phyloP scores from a whole-genome alignment of 2,113 vertebrate species.

The Lipotes vexillifer region DNA sequence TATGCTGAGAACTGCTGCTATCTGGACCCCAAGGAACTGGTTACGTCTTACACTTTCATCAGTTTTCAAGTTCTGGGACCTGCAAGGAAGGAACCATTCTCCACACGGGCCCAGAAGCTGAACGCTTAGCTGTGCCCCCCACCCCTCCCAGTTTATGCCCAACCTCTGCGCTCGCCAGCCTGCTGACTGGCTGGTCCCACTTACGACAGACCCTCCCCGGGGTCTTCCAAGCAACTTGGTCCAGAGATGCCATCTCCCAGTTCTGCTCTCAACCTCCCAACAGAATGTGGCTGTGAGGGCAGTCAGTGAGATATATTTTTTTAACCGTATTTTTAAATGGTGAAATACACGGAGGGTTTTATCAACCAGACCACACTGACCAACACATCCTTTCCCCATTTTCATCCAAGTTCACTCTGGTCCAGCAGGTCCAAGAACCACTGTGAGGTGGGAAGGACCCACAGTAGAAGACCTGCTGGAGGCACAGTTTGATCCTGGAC shows the following conservation, averaged over 20 bases:
- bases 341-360: neutral
- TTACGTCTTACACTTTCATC: neutral
- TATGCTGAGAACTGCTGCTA: neutral
- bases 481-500: rapidly evolving
- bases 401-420: neutral
- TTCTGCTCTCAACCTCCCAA: neutral
- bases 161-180: neutral
- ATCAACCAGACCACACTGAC: neutral
- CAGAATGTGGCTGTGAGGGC: neutral
- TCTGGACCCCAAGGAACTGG: neutral
- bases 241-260: rapidly evolving
- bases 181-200: neutral
- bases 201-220: neutral
- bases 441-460: neutral
- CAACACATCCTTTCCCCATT: neutral
- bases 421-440: neutral
- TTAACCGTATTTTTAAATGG: neutral
- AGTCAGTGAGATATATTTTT: neutral
- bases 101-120: neutral
- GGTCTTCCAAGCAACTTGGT: neutral
- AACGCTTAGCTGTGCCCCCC: rapidly evolving
- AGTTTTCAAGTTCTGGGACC: neutral
- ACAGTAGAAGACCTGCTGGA: neutral
- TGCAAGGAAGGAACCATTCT: neutral
- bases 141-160: neutral